A percentile compares a stretch with the other conserved stretches of the same genome.
phyloP scores from a whole-genome alignment of 2,888 invertebrate species.

The Leptinotarsa tumamoca region DNA sequence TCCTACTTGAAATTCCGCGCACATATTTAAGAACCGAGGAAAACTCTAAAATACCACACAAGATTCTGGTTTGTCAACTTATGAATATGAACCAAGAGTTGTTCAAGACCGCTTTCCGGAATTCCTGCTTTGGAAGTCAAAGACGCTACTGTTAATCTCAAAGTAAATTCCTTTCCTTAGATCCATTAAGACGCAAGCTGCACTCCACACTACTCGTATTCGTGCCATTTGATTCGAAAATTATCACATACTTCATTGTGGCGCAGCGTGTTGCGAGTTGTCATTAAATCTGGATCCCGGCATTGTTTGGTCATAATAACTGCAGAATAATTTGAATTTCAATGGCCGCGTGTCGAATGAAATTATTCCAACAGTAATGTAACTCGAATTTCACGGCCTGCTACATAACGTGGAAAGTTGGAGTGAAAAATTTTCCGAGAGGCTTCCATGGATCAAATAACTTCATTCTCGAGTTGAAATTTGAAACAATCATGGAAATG shows the following conservation, averaged over 20 bases:
- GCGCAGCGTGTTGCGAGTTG: constrained; percentile 60
- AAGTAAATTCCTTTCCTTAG: constrained; percentile 12
- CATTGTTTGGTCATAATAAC: constrained; percentile 61
- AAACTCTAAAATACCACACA: constrained; percentile 2
- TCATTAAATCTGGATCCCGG: constrained; percentile 61
- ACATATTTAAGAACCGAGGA: neutral
- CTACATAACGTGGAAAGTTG: neutral
- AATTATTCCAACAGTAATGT: constrained; percentile 48
- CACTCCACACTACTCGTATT: constrained; percentile 26
- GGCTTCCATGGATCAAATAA: neutral
- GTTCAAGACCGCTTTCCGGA: neutral
- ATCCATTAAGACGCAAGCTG: constrained; percentile 20
- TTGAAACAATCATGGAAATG: neutral
- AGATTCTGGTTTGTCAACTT: constrained; percentile 8
- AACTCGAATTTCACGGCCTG: constrained; percentile 17
- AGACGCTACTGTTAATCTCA: constrained; percentile 9
- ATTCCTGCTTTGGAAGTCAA: constrained; percentile 1
- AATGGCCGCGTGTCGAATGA: constrained; percentile 47
- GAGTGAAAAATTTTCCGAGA: neutral
- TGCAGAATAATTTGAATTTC: constrained; percentile 58
- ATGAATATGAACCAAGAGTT: constrained; percentile 5
- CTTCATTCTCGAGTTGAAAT: neutral
- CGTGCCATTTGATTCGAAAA: constrained; percentile 49
- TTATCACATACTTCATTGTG: constrained; percentile 61
- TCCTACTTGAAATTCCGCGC: neutral